Conservation (phyloP, 2,888 invertebrate genomes). For the Eupithecia subumbrata region DNA sequence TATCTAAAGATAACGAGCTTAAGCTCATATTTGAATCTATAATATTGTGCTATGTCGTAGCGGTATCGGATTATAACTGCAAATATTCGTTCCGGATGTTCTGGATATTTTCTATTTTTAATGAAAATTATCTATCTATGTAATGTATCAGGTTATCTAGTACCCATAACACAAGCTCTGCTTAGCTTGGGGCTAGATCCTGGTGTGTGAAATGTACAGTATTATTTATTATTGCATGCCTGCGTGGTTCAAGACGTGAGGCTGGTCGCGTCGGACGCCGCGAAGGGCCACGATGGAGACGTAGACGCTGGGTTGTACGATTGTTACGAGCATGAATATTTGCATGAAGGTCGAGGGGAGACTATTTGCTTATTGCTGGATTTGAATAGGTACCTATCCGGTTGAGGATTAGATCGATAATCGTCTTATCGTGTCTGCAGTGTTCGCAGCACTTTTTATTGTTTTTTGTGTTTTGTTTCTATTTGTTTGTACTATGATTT, state of each 20-base stretch:
- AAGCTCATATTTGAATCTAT: too few relatives aligned
- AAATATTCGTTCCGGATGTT: too few relatives aligned
- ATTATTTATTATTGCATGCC: too few relatives aligned
- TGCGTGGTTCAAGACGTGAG: not conserved
- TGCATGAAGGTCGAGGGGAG: slow-evolving; percentile 1
- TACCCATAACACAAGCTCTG: too few relatives aligned
- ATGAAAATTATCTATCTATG: too few relatives aligned
- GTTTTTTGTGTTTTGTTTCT: not conserved
- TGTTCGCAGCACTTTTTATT: not conserved
- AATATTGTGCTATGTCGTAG: too few relatives aligned
- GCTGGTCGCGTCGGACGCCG: not conserved
- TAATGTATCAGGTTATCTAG: too few relatives aligned
- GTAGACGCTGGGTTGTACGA: slow-evolving; percentile 11
- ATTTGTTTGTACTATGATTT: not conserved
- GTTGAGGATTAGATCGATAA: slow-evolving; percentile 1
- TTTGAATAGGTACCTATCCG: slow-evolving; percentile 1
- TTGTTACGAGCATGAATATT: slow-evolving; percentile 7
- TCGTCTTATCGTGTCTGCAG: not conserved
- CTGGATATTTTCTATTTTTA: too few relatives aligned
- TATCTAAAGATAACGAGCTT: too few relatives aligned
- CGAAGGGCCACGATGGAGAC: not conserved
- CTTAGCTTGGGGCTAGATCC: too few relatives aligned
- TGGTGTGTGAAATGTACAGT: too few relatives aligned
- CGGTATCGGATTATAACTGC: too few relatives aligned
- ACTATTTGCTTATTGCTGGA: not conserved